Evolutionary conservation across 2,888 invertebrate genomes (phyloP).

Genomic region (Leptura quadrifasciata): DNA sequence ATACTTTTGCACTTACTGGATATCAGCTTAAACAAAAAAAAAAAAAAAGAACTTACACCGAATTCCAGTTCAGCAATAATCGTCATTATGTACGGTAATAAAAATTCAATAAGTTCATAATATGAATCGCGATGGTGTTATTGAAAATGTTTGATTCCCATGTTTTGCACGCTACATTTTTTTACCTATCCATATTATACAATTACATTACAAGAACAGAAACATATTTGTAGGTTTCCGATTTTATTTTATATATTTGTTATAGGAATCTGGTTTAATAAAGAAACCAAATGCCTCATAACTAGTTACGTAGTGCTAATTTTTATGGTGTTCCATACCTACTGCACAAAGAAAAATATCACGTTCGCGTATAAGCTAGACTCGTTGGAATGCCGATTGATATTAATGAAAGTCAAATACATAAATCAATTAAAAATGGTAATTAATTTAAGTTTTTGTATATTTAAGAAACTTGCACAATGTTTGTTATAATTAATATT

Average conservation of each 20-base stretch:
- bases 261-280: neutral
- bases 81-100: neutral
- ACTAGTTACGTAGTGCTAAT: conserved; percentile 3
- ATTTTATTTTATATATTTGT: neutral
- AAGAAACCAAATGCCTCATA: conserved; percentile 1
- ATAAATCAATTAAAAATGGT: conserved; percentile 65
- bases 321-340: neutral
- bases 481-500: conserved; percentile 68
- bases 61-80: neutral
- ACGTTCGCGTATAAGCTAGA: conserved; percentile 5
- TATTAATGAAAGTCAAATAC: conserved; percentile 52
- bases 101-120: no score
- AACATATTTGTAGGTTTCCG: neutral
- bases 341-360: conserved; percentile 28
- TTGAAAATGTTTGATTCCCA: neutral
- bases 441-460: conserved; percentile 64
- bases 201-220: neutral
- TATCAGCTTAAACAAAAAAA: neutral
- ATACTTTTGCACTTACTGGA: neutral
- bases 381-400: conserved; percentile 37
- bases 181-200: neutral
- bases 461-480: conserved; percentile 64
- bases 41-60: neutral
- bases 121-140: neutral
- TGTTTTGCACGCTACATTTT: neutral